Conservation (phyloP, 2,888 invertebrate species). For the Hirtodrosophila cameraria region DNA sequence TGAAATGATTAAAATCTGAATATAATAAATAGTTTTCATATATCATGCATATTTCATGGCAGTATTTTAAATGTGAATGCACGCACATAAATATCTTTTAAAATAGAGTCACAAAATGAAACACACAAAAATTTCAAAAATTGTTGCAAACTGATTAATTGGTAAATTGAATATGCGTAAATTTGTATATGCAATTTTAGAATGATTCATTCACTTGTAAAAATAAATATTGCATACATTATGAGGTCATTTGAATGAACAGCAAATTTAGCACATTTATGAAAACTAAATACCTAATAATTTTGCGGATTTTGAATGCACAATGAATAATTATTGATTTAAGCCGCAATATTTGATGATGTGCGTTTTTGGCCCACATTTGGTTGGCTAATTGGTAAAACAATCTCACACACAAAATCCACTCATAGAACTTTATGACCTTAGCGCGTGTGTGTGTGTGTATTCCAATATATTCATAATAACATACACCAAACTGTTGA, state of each 20-base stretch:
- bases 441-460: too few species aligned
- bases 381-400: conserved; percentile 36
- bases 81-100: conserved; percentile 16
- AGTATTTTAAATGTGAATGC: conserved; percentile 9
- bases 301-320: neutral
- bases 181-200: conserved; percentile 45
- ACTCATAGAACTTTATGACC: conserved; percentile 28
- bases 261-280: neutral
- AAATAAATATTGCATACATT: conserved; percentile 12
- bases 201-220: conserved; percentile 26
- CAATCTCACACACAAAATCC: conserved; percentile 19
- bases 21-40: conserved; percentile 46
- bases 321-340: neutral
- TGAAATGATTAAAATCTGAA: conserved; percentile 42
- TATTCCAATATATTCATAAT: neutral
- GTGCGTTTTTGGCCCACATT: conserved; percentile 1
- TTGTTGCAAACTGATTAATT: conserved; percentile 52
- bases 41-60: conserved; percentile 40
- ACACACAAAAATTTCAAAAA: conserved; percentile 12
- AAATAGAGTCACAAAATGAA: conserved; percentile 14
- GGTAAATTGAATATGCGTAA: conserved; percentile 7
- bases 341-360: too few species aligned
- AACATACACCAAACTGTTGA: conserved; percentile 35
- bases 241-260: neutral
- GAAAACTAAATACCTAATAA: neutral